Conservation (phyloP, 2,888 invertebrate genomes). For the Eupelmus urozonus region DNA sequence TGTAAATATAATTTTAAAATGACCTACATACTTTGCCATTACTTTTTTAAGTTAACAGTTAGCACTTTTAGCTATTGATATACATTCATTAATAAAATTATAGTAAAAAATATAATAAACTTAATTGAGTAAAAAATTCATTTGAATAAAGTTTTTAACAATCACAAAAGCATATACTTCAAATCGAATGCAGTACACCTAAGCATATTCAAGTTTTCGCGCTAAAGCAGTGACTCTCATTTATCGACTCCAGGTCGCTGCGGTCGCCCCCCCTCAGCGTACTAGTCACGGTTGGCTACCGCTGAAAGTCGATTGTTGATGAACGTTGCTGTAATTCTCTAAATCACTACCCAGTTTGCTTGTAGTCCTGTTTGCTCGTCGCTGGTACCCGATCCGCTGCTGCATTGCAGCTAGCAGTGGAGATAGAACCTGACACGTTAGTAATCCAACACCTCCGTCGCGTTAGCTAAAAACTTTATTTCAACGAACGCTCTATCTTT, state of each 20-base stretch:
- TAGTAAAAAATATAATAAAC: too few relatives aligned
- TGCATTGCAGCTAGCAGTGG: slow-evolving; percentile 22
- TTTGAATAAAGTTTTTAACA: too few relatives aligned
- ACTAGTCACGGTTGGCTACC: slow-evolving; percentile 32
- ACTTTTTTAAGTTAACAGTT: too few relatives aligned
- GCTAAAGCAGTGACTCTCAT: slow-evolving; percentile 64
- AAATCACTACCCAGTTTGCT: slow-evolving; percentile 45
- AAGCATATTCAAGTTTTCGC: slow-evolving; percentile 62
- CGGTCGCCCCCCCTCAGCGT: neutral
- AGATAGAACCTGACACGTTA: slow-evolving; percentile 32
- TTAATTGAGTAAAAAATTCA: too few relatives aligned
- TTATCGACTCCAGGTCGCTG: neutral
- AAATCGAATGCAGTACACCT: too few relatives aligned
- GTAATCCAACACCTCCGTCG: neutral
- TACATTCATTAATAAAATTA: too few relatives aligned
- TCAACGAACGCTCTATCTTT: slow-evolving; percentile 4
- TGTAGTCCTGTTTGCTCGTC: slow-evolving; percentile 35
- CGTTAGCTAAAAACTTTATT: slow-evolving; percentile 16
- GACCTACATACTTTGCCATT: too few relatives aligned
- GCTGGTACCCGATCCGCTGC: slow-evolving; percentile 9
- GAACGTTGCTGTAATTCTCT: slow-evolving; percentile 54
- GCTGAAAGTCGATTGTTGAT: slow-evolving; percentile 61
- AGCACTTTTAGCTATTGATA: too few relatives aligned
- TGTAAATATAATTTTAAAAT: too few relatives aligned
- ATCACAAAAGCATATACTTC: too few relatives aligned